Evolutionary conservation across 2,888 invertebrate species (phyloP).

Genomic region (Noctuana brunneofusca): DNA sequence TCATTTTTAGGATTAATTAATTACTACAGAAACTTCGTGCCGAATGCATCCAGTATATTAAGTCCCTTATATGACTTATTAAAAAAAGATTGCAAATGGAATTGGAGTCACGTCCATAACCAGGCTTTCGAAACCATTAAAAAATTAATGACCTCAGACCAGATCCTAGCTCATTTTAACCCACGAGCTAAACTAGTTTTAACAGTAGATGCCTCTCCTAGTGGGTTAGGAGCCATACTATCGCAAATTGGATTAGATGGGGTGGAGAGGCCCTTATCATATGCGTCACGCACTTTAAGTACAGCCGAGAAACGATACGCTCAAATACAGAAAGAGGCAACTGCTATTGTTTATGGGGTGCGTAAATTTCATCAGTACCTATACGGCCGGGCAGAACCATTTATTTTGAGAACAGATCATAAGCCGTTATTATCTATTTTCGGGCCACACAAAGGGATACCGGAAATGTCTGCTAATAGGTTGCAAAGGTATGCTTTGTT

Average conservation of each 20-base stretch:
- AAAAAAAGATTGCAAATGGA: background rate
- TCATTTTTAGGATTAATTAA: constrained; percentile 2
- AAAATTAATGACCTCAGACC: background rate
- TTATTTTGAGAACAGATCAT: background rate
- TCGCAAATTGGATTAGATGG: background rate
- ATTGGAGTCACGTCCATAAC: background rate
- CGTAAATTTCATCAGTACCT: background rate
- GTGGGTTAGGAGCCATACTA: background rate
- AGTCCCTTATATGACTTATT: constrained; percentile 4
- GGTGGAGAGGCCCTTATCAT: background rate
- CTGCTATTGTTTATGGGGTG: background rate
- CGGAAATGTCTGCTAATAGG: background rate
- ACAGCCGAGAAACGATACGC: background rate
- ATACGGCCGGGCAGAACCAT: background rate
- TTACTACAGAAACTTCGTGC: background rate
- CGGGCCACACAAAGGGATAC: background rate
- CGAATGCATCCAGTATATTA: constrained; percentile 2
- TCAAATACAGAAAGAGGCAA: background rate
- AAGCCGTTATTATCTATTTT: background rate
- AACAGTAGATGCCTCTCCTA: background rate
- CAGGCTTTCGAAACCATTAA: background rate
- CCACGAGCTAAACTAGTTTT: background rate
- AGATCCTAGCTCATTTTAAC: background rate
- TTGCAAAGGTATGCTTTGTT: background rate
- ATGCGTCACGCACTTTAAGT: background rate